Base-by-base conservation (phyloP, 2,888 invertebrate genomes). In the Agrochola lota region DNA sequence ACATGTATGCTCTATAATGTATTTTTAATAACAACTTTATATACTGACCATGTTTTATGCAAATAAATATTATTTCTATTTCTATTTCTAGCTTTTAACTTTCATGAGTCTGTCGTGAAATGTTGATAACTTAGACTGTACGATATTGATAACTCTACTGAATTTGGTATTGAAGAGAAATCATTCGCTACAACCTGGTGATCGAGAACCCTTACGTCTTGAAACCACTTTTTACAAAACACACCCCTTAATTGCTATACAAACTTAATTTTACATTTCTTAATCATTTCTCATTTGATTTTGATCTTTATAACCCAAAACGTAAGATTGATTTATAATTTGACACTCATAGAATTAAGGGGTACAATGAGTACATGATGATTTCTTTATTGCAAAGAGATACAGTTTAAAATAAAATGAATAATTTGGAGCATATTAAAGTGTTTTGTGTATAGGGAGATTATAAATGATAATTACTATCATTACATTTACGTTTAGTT, bases 161-260 rank as follows among this genome's bases (percentile, higher is more conserved):
- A 30, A 67, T 17, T 23, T 30, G 5, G 43, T 15, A 11, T 71
- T n/a, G 23, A n/a, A 46, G 40, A 26, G 5, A 43, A 40, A 35
- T 20, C n/a, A 62, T 43, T 35, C 20, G 8, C 3, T 3, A 30
- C 55, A 9, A 17, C 52, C 20, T 63, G 63, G 74, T 87, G 85
- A 59, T 62, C 57, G 4, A 55, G 26, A 23, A 79, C 71, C 87
- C 72, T 87, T 43, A 87, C 52, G 8, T 57, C 52, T 68, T 59
- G 8, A 80, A 88, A 85, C 81, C 60, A 78, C 89, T 80, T 78
- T 88, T 77, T 75, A 87, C 79, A 78, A 79, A 85, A 81, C 82
- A 85, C 89, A 87, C 89, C 89, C 87, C 87, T 75, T 82, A 83
- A 87, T 83, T 83, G 80, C 71, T 64, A n/a, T 23, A 83, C 89